These are phyloP conservation scores for Halictus ligatus DNA, from an alignment of 2,888 invertebrate genomes.

Conservation along the genomic window DNA sequence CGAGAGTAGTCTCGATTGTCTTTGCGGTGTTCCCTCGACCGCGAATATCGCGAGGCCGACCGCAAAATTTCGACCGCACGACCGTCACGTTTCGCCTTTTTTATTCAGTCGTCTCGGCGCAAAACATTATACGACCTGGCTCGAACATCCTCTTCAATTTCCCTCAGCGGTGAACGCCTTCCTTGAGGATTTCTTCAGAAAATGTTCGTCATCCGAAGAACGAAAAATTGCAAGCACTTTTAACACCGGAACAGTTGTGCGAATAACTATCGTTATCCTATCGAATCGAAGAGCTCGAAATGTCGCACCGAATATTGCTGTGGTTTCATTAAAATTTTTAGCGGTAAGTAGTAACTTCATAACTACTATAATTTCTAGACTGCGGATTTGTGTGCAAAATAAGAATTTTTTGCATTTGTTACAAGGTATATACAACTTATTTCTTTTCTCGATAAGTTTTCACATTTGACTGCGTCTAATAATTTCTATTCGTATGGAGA, in stretches of 20 bases:
- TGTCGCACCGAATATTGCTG: no score
- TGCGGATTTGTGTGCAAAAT: background rate
- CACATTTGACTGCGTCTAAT: no score
- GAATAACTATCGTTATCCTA: no score
- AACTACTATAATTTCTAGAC: no score
- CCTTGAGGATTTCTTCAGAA: background rate
- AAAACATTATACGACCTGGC: constrained; percentile 32
- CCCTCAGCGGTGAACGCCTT: background rate
- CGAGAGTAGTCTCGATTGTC: constrained; percentile 65
- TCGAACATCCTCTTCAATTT: constrained; percentile 24
- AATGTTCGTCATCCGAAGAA: background rate
- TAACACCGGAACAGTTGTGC: background rate
- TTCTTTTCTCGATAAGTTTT: background rate
- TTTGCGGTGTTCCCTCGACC: constrained; percentile 63
- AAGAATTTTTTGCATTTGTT: background rate
- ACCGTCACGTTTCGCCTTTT: constrained; percentile 58
- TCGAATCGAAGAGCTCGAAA: no score
- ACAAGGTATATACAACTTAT: no score
- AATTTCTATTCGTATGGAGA: background rate
- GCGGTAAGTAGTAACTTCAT: no score
- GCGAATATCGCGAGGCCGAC: constrained; percentile 63
- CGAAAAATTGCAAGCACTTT: background rate
- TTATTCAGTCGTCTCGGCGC: constrained; percentile 45
- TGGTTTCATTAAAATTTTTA: no score
- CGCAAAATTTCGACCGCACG: constrained; percentile 67